Conservation (phyloP, 2,888 invertebrate genomes). For the Arge pagana region DNA sequence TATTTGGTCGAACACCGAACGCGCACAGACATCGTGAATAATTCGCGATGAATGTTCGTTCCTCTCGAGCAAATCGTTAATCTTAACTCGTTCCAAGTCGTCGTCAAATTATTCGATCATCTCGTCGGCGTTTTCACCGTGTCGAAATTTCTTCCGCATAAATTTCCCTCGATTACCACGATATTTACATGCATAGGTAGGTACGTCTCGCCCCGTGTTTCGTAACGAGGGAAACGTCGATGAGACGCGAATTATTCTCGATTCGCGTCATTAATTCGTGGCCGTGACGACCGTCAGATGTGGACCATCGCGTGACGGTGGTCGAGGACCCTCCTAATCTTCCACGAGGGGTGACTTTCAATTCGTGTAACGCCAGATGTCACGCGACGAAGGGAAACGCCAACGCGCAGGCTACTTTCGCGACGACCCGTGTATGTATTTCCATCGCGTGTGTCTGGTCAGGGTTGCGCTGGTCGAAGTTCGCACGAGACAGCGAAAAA, state of each 20-base stretch:
- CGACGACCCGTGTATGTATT: neutral
- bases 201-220: too few relatives aligned
- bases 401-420: too few relatives aligned
- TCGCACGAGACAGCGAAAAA: too few relatives aligned
- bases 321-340: neutral
- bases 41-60: neutral
- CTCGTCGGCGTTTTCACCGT: neutral
- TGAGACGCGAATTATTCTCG: too few relatives aligned
- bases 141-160: neutral
- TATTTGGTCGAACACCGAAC: constrained; percentile 18
- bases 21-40: constrained; percentile 14
- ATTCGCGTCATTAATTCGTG: too few relatives aligned
- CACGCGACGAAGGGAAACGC: too few relatives aligned
- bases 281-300: too few relatives aligned
- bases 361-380: constrained; percentile 1
- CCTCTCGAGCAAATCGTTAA: constrained; percentile 1
- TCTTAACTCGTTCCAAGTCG: neutral
- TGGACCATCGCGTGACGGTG: too few relatives aligned
- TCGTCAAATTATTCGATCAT: neutral
- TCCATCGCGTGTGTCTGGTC: constrained; percentile 1
- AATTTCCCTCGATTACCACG: too few relatives aligned
- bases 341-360: neutral
- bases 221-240: too few relatives aligned
- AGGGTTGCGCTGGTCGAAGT: too few relatives aligned
- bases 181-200: too few relatives aligned